Evolutionary conservation across 2,797 vertebrate genomes (phyloP), one percentile per base, ranked within the genome.

Genomic region (Sebastes ruberrimus): DNA sequence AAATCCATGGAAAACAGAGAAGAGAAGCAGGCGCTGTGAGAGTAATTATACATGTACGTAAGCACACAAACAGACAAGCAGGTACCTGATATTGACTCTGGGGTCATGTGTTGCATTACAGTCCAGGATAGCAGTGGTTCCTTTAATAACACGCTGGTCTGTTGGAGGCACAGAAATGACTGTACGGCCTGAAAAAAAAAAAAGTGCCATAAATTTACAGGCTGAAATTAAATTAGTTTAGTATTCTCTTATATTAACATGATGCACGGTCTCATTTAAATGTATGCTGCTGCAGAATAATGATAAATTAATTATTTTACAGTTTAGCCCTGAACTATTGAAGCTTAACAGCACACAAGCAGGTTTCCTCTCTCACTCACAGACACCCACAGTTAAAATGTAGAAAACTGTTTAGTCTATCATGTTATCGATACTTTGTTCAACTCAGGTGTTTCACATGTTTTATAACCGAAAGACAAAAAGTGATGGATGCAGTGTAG

Each of bases 101-200:
- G 97, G 95, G 88, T 99, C 98, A 2, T 98, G 97, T 4, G 96
- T 96, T 1, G 97, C 97, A 5, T 95, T 90, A 10, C 98, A 99
- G 60, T 80, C 92, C 90, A 99, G 94, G 2, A 93, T 80, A 7
- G 98, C 98, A 0, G 96, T 98, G 73, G 98, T 99, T 69, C 98
- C 98, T 93, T 99, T 99, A 91, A 99, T 99, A 77, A 98, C 98
- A 2, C 97, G 97, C 68, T 91, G 96, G 85, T 99, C 96, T 64
- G 96, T 91, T 0, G 98, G 98, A 82, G 97, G 96, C 52, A 89
- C 92, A 25, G 97, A 94, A 71, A 99, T 97, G 85, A 87, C 90
- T 0, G 98, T 99, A 8, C 97, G 96, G 88, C 96, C 98, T 99
- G 78, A 5, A 76, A 66, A 78, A 61, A 80, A 79, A 7, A 2